Conservation (phyloP, 2,888 invertebrate species). For the Leptinotarsa haldemani region DNA sequence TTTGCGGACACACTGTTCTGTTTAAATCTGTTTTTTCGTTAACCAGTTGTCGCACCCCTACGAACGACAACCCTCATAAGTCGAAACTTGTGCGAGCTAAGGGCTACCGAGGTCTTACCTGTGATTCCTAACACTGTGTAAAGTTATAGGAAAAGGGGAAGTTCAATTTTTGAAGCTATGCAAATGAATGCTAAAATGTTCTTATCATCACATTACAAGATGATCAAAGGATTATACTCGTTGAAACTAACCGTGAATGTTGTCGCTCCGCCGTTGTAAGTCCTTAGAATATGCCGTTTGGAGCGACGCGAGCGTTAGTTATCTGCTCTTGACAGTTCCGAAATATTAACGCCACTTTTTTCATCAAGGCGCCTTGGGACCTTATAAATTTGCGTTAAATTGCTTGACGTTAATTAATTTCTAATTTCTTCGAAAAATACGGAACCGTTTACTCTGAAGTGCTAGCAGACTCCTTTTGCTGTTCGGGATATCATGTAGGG, state of each 20-base stretch:
- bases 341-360: slow-evolving; percentile 45
- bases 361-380: slow-evolving; percentile 33
- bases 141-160: no score
- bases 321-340: slow-evolving; percentile 44
- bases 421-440: slow-evolving; percentile 45
- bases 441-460: slow-evolving; percentile 35
- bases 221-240: no score
- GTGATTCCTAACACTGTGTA: no score
- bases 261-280: background rate
- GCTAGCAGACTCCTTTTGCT: slow-evolving; percentile 9
- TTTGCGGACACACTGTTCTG: no score
- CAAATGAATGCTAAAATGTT: no score
- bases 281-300: background rate
- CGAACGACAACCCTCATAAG: no score
- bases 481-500: slow-evolving; percentile 26
- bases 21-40: no score
- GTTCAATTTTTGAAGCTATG: no score
- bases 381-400: slow-evolving; percentile 49
- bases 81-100: no score
- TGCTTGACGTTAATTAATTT: slow-evolving; percentile 49
- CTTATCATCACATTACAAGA: no score
- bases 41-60: no score
- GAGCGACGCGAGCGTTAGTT: slow-evolving; percentile 21
- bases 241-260: background rate
- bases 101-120: no score